A percentile compares a stretch with the other conserved stretches of the same genome.
Conservation (phyloP, 2,888 invertebrate genomes). For the Folsomia manolachei region DNA sequence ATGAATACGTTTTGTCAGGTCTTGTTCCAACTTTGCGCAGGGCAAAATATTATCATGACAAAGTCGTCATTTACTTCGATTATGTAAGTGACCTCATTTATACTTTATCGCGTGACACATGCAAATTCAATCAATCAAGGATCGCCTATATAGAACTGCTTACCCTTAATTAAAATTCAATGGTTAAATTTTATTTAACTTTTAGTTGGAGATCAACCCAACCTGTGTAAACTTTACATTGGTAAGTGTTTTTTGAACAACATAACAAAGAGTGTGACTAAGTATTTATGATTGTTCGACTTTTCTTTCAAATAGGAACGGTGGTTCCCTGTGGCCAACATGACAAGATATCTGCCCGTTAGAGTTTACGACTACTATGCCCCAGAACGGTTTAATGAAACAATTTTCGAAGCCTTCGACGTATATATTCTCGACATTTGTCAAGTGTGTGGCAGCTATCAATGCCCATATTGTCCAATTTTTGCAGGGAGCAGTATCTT, state of each 20-base stretch:
- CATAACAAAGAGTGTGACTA: too few relatives aligned
- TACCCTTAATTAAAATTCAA: background rate
- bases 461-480: constrained; percentile 48
- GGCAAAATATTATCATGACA: constrained; percentile 75
- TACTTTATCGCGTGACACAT: constrained; percentile 6
- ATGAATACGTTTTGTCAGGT: constrained; percentile 76
- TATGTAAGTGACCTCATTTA: constrained; percentile 66
- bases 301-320: too few relatives aligned
- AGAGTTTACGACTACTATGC: constrained; percentile 94
- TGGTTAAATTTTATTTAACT: constrained; percentile 25
- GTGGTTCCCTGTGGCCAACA: constrained; percentile 94
- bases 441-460: constrained; percentile 90
- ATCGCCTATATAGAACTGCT: background rate
- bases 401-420: constrained; percentile 80
- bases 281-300: too few relatives aligned
- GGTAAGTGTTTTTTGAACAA: too few relatives aligned
- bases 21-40: constrained; percentile 77
- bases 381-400: constrained; percentile 92
- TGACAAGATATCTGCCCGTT: constrained; percentile 86
- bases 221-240: constrained; percentile 90
- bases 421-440: constrained; percentile 86
- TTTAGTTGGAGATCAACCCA: constrained; percentile 73
- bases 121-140: background rate
- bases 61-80: constrained; percentile 89
- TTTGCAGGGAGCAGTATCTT: constrained; percentile 40